These are phyloP conservation scores for Cassiopea andromeda DNA, from an alignment of 30 jellyfish, hydroid and myxozoan genomes.

Conservation along the genomic window DNA sequence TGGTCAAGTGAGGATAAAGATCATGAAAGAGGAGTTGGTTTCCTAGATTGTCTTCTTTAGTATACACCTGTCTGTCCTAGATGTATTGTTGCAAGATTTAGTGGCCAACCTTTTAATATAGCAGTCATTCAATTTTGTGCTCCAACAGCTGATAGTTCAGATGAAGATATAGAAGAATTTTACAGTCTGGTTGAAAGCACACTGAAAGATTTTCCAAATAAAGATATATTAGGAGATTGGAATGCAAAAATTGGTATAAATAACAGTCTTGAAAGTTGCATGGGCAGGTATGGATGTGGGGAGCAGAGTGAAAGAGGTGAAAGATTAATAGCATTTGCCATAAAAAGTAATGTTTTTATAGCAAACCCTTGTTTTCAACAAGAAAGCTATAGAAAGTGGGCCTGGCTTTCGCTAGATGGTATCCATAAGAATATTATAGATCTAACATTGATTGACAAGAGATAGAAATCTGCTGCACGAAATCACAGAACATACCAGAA, in stretches of 20 bases:
- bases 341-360: background rate
- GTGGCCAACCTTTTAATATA: slow-evolving; percentile 15
- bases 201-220: slow-evolving; percentile 11
- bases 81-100: background rate
- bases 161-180: slow-evolving; percentile 46
- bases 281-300: slow-evolving; percentile 36
- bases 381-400: background rate
- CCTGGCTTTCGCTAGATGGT: background rate
- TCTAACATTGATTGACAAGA: background rate
- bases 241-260: slow-evolving; percentile 43
- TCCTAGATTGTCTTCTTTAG: slow-evolving; percentile 1
- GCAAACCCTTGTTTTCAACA: slow-evolving; percentile 11
- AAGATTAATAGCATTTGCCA: slow-evolving; percentile 8
- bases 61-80: slow-evolving; percentile 16
- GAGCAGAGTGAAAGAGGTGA: slow-evolving; percentile 23
- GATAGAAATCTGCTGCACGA: background rate
- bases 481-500: background rate
- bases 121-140: slow-evolving; percentile 30
- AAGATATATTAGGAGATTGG: slow-evolving; percentile 48
- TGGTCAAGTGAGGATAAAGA: slow-evolving; percentile 24
- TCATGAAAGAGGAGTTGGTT: slow-evolving; percentile 50
- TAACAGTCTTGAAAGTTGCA: background rate
- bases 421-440: background rate
- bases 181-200: slow-evolving; percentile 11
- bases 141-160: slow-evolving; percentile 25